A percentile compares a stretch with the other conserved stretches of the same genome.
These are phyloP conservation scores for Sminthurides aquaticus DNA, from an alignment of 2,888 invertebrate genomes.

Conservation along the genomic window DNA sequence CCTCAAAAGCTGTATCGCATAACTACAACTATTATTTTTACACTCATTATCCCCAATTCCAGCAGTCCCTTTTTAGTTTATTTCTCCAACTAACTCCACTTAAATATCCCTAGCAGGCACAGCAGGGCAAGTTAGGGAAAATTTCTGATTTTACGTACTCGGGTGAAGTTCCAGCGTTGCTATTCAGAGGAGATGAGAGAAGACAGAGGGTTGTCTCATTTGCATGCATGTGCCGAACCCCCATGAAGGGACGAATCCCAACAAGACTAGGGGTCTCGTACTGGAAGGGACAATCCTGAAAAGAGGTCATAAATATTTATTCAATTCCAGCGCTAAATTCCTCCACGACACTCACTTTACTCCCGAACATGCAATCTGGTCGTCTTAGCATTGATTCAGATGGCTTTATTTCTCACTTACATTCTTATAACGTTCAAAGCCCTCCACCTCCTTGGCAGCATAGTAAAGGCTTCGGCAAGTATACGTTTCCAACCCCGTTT, in stretches of 20 bases:
- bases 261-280: constrained; percentile 60
- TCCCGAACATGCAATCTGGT: no score
- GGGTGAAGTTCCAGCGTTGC: neutral
- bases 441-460: constrained; percentile 51
- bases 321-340: neutral
- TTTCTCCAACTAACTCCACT: no score
- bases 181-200: constrained; percentile 29
- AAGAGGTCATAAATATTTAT: constrained; percentile 19
- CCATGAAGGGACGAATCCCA: constrained; percentile 61
- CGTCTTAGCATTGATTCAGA: no score
- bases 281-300: constrained; percentile 53
- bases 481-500: constrained; percentile 68
- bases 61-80: no score
- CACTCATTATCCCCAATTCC: no score
- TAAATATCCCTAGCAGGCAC: no score
- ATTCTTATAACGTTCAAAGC: constrained; percentile 49
- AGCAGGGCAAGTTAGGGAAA: neutral
- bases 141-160: constrained; percentile 2
- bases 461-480: constrained; percentile 60
- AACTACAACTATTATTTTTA: no score
- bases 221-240: constrained; percentile 48
- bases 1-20: no score
- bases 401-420: constrained; percentile 41
- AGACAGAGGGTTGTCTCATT: constrained; percentile 36
- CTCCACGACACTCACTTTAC: no score